Conservation (phyloP, 2,797 vertebrate species). For the Acrossocheilus wenchowensis region DNA sequence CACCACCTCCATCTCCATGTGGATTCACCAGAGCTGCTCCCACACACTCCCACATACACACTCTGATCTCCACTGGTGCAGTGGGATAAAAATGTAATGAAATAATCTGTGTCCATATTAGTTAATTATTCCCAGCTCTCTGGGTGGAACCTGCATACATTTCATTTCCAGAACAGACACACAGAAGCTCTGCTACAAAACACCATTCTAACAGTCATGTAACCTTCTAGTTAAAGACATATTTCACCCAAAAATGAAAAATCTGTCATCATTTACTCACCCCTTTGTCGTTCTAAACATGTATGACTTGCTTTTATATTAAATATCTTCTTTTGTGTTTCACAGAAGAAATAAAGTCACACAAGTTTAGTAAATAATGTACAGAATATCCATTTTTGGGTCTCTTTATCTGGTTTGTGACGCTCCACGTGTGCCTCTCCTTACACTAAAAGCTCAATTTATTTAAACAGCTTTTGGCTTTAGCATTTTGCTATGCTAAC, state of each 20-base stretch:
- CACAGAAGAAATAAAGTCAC: neutral
- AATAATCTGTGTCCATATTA: constrained; percentile 45
- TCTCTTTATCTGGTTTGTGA: neutral
- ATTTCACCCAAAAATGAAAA: neutral
- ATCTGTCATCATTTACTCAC: neutral
- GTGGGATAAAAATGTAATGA: constrained; percentile 43
- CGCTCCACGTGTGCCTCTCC: neutral
- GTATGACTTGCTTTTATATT: neutral
- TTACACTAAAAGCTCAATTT: neutral
- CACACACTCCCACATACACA: constrained; percentile 37
- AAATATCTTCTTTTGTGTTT: neutral
- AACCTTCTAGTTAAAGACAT: constrained; percentile 1
- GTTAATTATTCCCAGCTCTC: constrained; percentile 45
- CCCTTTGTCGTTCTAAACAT: neutral
- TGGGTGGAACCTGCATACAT: constrained; percentile 16
- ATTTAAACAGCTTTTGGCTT: neutral
- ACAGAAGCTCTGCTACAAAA: constrained; percentile 20
- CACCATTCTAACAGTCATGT: neutral
- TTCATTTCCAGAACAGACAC: constrained; percentile 43
- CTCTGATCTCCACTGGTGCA: constrained; percentile 31
- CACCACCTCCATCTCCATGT: constrained; percentile 29
- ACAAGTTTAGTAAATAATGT: neutral
- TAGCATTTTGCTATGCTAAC: neutral
- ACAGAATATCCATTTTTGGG: neutral
- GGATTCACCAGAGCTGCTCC: constrained; percentile 38